Evolutionary conservation across 1,140 invertebrate species (phyloP).

Genomic region (Chionoecetes opilio): DNA sequence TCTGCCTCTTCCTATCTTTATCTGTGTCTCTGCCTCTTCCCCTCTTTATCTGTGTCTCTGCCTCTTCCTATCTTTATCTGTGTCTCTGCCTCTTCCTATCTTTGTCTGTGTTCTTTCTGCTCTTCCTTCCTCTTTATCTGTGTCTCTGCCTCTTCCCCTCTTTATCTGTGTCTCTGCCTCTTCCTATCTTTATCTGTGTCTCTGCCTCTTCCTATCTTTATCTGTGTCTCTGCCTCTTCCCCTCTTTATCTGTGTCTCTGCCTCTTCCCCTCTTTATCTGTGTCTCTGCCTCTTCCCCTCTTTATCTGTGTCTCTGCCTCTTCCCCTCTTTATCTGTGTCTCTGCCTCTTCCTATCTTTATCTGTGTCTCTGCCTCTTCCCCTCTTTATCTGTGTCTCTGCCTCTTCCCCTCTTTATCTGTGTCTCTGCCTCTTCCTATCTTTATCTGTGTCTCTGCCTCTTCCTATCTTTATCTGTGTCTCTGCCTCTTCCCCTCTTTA

Average conservation of each 20-base stretch:
- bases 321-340: neutral
- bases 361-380: neutral
- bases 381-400: neutral
- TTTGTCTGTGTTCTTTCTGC: neutral
- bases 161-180: no score
- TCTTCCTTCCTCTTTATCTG: neutral
- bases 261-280: neutral
- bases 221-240: no score
- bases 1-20: neutral
- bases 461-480: neutral
- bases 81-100: neutral
- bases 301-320: neutral
- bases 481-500: neutral
- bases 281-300: neutral
- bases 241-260: neutral
- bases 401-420: neutral
- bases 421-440: neutral
- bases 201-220: no score
- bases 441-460: neutral
- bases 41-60: neutral
- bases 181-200: no score
- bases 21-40: neutral
- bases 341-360: neutral
- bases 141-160: no score
- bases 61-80: neutral